Evolutionary conservation across 2,888 invertebrate species (phyloP).

Genomic region (Nymphalis polychloros): DNA sequence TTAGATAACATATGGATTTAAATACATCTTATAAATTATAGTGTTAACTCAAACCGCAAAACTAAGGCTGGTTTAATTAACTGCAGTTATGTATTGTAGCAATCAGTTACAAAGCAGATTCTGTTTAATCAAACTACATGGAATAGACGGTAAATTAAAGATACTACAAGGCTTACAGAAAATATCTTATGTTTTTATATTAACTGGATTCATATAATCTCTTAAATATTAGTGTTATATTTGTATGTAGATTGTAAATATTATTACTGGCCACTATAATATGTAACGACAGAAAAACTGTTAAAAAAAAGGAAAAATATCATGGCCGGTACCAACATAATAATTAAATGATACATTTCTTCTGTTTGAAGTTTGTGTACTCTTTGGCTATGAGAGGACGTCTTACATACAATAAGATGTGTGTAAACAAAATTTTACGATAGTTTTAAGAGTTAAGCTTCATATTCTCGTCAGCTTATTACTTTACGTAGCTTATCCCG

Average conservation of each 20-base stretch:
- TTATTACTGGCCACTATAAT: too few species aligned
- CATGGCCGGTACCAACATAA: too few species aligned
- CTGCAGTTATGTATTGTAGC: background rate
- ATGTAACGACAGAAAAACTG: too few species aligned
- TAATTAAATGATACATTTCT: too few species aligned
- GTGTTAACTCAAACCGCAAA: background rate
- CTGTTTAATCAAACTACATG: background rate
- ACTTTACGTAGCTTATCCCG: constrained; percentile 39
- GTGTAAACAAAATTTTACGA: constrained; percentile 32
- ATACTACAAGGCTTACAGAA: background rate
- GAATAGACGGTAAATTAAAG: background rate
- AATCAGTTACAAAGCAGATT: background rate
- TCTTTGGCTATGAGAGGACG: constrained; percentile 1
- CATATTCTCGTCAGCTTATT: constrained; percentile 39
- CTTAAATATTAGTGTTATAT: background rate
- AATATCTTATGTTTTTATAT: background rate
- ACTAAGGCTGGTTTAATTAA: constrained; percentile 1
- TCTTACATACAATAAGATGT: constrained; percentile 29
- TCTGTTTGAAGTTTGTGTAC: too few species aligned
- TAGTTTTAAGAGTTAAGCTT: constrained; percentile 33
- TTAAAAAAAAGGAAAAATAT: too few species aligned
- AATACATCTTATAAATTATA: background rate
- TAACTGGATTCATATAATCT: background rate
- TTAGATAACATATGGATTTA: background rate
- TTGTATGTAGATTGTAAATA: background rate